A percentile compares a stretch with the other conserved stretches of the same genome.
These are phyloP conservation scores for Temnothorax ravouxi DNA, from an alignment of 2,888 invertebrate species.

Conservation along the genomic window DNA sequence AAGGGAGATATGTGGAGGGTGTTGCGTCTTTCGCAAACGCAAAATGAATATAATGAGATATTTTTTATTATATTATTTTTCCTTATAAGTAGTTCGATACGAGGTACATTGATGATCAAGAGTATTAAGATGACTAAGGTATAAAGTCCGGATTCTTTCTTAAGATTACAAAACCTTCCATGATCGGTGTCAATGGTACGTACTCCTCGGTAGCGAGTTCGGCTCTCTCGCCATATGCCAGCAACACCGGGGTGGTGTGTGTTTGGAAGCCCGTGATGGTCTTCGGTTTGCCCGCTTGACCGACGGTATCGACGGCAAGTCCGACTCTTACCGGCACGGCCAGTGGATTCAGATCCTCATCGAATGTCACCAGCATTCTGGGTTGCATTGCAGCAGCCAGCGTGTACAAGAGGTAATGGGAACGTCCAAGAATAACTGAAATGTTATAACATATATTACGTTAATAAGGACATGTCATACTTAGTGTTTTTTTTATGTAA, in stretches of 20 bases:
- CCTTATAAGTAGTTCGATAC: slow-evolving; percentile 66
- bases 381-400: slow-evolving; percentile 99
- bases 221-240: slow-evolving; percentile 98
- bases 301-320: slow-evolving; percentile 99
- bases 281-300: slow-evolving; percentile 99
- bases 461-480: neutral
- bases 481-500: neutral
- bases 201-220: slow-evolving; percentile 99
- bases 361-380: slow-evolving; percentile 98
- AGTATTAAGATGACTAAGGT: slow-evolving; percentile 81
- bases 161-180: slow-evolving; percentile 99
- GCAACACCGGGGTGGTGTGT: slow-evolving; percentile 98
- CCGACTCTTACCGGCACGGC: slow-evolving; percentile 97
- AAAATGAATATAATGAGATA: slow-evolving; percentile 33
- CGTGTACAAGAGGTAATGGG: slow-evolving; percentile 98
- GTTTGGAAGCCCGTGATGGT: slow-evolving; percentile 99
- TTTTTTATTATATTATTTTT: slow-evolving; percentile 63
- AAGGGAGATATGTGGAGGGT: neutral
- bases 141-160: slow-evolving; percentile 94
- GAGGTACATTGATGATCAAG: slow-evolving; percentile 39
- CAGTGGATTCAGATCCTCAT: slow-evolving; percentile 97
- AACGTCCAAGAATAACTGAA: slow-evolving; percentile 95
- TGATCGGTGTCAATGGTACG: slow-evolving; percentile 96
- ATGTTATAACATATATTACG: slow-evolving; percentile 3
- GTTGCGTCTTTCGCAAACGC: neutral